Conservation (phyloP, 2,113 vertebrate species). For the Ameiurus melas region DNA sequence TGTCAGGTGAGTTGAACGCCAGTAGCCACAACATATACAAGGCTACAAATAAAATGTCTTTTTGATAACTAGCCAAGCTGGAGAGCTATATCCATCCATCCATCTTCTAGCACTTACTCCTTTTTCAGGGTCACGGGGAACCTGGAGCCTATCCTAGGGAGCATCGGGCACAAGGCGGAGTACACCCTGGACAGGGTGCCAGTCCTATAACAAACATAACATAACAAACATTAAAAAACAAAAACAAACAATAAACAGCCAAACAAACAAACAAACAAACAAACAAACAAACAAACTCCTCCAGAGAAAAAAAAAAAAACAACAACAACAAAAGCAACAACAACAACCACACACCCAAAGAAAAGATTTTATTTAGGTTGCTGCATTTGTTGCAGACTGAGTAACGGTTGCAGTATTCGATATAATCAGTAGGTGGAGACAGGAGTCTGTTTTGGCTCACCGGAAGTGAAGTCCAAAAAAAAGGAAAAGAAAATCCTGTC, state of each 20-base stretch:
- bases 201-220: background rate
- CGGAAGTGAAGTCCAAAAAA: conserved; percentile 20
- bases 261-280: no score
- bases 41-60: background rate
- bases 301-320: background rate
- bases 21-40: background rate
- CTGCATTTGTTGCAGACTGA: background rate
- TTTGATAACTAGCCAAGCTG: background rate
- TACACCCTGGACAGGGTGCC: no score
- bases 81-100: background rate
- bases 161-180: no score
- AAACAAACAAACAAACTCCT: no score
- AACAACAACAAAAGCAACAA: background rate
- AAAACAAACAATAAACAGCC: no score
- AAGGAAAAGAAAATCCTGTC: no score
- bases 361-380: background rate
- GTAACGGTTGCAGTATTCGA: background rate
- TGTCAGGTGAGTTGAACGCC: background rate
- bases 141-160: no score
- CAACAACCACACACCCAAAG: background rate
- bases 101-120: no score
- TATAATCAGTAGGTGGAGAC: conserved; percentile 23
- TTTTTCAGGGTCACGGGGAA: no score
- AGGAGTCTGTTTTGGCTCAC: conserved; percentile 5
- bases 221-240: no score